Conservation (phyloP, 1,140 invertebrate species). For the Oppia nitens region DNA sequence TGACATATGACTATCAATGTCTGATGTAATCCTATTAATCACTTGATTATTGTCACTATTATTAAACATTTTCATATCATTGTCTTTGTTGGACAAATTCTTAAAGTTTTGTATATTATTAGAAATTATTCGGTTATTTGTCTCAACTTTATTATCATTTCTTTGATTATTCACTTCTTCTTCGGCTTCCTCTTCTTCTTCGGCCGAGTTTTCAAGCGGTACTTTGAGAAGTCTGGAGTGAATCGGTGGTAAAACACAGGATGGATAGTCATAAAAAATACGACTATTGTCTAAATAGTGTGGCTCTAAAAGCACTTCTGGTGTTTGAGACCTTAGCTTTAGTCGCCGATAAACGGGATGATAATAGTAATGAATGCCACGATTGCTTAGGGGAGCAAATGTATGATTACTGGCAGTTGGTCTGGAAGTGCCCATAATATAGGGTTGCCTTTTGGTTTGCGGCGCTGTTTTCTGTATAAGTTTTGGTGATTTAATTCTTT, state of each 20-base stretch:
- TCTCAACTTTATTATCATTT: slow-evolving; percentile 83
- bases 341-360: slow-evolving; percentile 14
- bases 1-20: slow-evolving; percentile 56
- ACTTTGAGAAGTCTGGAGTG: neutral
- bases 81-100: slow-evolving; percentile 19
- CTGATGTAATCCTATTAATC: slow-evolving; percentile 37
- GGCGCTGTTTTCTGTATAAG: slow-evolving; percentile 28
- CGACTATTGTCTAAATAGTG: slow-evolving; percentile 38
- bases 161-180: neutral
- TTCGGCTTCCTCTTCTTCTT: slow-evolving; percentile 25
- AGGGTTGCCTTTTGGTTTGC: slow-evolving; percentile 35
- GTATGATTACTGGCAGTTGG: neutral
- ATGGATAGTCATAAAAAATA: slow-evolving; percentile 27
- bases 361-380: slow-evolving; percentile 10
- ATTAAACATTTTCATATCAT: too few species aligned
- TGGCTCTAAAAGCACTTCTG: slow-evolving; percentile 55
- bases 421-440: slow-evolving; percentile 23
- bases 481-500: slow-evolving; percentile 28
- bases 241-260: slow-evolving; percentile 15
- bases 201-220: slow-evolving; percentile 26
- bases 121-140: slow-evolving; percentile 59
- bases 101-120: neutral
- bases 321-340: slow-evolving; percentile 42
- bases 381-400: slow-evolving; percentile 5
- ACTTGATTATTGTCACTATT: neutral